Conservation (phyloP, 2,888 invertebrate species). For the Zele albiditarsus region DNA sequence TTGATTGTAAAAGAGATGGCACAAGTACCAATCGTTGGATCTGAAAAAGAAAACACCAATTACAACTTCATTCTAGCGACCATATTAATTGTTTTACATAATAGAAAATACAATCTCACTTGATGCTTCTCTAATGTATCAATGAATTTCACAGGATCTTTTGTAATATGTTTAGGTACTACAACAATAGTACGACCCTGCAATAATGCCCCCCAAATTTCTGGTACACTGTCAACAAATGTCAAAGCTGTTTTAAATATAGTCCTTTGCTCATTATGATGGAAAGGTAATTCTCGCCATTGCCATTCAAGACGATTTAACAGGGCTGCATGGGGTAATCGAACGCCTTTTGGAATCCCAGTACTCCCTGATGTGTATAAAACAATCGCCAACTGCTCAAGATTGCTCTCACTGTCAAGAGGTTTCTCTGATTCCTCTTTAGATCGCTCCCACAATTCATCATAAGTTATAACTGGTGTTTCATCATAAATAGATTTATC, state of each 20-base stretch:
- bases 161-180: conserved; percentile 82
- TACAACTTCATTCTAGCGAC: neutral
- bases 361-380: conserved; percentile 93
- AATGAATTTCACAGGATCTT: conserved; percentile 85
- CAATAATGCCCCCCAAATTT: conserved; percentile 90
- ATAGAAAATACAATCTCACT: conserved; percentile 69
- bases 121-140: conserved; percentile 80
- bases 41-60: conserved; percentile 67
- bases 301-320: conserved; percentile 92
- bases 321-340: conserved; percentile 83
- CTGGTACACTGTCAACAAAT: conserved; percentile 91
- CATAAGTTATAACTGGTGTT: conserved; percentile 70
- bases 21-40: conserved; percentile 88
- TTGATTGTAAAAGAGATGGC: conserved; percentile 85
- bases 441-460: conserved; percentile 74
- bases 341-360: conserved; percentile 91
- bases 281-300: conserved; percentile 86
- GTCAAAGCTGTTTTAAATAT: conserved; percentile 94
- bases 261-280: conserved; percentile 79
- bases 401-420: conserved; percentile 71
- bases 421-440: conserved; percentile 71
- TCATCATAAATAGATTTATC: conserved; percentile 59
- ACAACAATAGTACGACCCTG: conserved; percentile 81
- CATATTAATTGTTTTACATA: neutral
- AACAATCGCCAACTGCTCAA: conserved; percentile 79